Evolutionary conservation across 1,140 invertebrate genomes (phyloP).

Genomic region (Trachymyrmex septentrionalis): DNA sequence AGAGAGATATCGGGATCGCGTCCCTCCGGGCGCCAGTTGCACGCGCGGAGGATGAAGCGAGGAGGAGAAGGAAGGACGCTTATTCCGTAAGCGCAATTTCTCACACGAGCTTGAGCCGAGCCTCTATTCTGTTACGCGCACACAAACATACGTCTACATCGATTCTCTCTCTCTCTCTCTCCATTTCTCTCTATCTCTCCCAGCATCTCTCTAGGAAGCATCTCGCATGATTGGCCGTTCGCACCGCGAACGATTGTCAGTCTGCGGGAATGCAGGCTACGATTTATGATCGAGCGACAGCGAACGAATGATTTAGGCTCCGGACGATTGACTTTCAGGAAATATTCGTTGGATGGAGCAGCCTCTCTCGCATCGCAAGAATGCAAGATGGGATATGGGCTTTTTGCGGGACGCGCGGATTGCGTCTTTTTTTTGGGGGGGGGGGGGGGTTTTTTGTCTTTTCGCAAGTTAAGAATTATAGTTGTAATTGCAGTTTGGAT

Average conservation of each 20-base stretch:
- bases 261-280: slow-evolving; percentile 10
- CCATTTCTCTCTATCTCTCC: slow-evolving; percentile 29
- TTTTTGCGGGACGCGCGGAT: not conserved
- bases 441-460: too few species aligned
- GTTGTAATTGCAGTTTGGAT: not conserved
- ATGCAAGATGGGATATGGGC: not conserved
- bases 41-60: not conserved
- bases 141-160: slow-evolving; percentile 26
- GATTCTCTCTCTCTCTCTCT: slow-evolving; percentile 20
- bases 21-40: slow-evolving; percentile 56
- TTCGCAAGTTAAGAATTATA: not conserved
- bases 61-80: slow-evolving; percentile 16
- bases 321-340: not conserved
- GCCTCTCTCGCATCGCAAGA: not conserved
- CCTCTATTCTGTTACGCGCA: slow-evolving; percentile 56
- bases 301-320: slow-evolving; percentile 19
- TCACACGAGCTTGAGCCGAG: slow-evolving; percentile 37
- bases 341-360: not conserved
- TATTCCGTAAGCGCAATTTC: slow-evolving; percentile 65
- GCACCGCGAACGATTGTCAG: slow-evolving; percentile 20
- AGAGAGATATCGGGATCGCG: slow-evolving; percentile 74
- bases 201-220: not conserved
- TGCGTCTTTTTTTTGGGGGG: too few species aligned
- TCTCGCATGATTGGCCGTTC: slow-evolving; percentile 17
- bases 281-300: slow-evolving; percentile 11